phyloP scores from a whole-genome alignment of 1,140 invertebrate species.

The Amyelois transitella region DNA sequence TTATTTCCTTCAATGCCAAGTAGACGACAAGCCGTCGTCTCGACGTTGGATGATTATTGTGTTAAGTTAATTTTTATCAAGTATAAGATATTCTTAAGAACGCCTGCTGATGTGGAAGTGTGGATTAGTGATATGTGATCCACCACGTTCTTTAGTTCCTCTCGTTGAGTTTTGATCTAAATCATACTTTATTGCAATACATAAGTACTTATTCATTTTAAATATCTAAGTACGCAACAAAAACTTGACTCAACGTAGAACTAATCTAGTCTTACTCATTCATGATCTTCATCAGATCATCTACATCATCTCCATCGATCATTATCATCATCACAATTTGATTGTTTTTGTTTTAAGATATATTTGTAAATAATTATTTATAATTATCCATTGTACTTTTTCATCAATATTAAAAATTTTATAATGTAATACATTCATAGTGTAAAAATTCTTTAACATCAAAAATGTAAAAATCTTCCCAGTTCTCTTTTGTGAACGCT shows the following conservation, averaged over 20 bases:
- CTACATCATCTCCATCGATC: background rate
- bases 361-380: conserved; percentile 10
- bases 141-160: conserved; percentile 57
- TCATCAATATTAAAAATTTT: background rate
- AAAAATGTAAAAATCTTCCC: conserved; percentile 15
- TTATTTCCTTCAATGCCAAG: conserved; percentile 3
- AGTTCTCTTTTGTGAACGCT: conserved; percentile 9
- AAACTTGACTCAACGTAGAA: conserved; percentile 54
- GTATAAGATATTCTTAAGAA: conserved; percentile 15
- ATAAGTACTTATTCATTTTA: background rate
- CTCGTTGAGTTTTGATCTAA: conserved; percentile 46
- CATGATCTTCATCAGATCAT: conserved; percentile 10
- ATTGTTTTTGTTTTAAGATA: background rate
- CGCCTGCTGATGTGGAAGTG: conserved; percentile 45
- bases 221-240: conserved; percentile 1
- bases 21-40: background rate
- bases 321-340: background rate
- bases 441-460: conserved; percentile 2
- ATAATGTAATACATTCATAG: no score
- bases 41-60: conserved; percentile 10
- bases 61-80: conserved; percentile 33
- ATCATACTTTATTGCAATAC: background rate
- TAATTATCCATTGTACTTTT: conserved; percentile 3
- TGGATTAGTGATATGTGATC: conserved; percentile 41
- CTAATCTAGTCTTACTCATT: conserved; percentile 64